Evolutionary conservation across 2,888 invertebrate species (phyloP), one percentile per base, ranked within the genome.

Genomic region (Thyatira batis): DNA sequence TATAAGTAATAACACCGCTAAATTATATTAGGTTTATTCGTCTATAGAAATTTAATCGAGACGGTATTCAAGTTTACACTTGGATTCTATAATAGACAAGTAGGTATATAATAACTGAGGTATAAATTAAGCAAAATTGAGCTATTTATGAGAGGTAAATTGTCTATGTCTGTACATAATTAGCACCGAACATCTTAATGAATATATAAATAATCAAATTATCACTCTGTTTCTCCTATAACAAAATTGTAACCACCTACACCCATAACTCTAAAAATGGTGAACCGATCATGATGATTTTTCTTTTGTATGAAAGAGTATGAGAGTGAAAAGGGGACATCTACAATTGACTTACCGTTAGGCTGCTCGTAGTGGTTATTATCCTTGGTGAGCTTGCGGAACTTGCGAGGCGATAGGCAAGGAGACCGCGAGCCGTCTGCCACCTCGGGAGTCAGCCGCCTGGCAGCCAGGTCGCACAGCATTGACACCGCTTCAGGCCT

Each of bases 401-500:
- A 92, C 76, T 93, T 93, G 67, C 94, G 84, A 0, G 95, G 95
- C 0, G 95, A 95, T 55, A 94, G 92, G 65, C 93, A 93, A 2
- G 95, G 94, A 0, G 94, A 94, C 20, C 92, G 85, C 9, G 93
- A 89, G 0, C 85, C 92, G 73, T 89, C 93, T 28, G 71, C 80
- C 0, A 87, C 75, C 68, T 94, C 94, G 3, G 95, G 95, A 8
- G 95, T 94, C 62, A 95, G 92, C 65, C 96, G 95, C 44, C 96
- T 93, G 33, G 95, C 95, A 1, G 96, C 96, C 69, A 97, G 90
- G 84, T 97, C 97, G 78, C 95, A 96, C 50, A 97, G 89, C 95
- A 97, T 96, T 69, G 97, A 96, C 55, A 96, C 94, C 53, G 97
- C 97, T 92, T 97, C 97, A 89, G 96, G 94, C 80, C 96, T 95